These are phyloP conservation scores for Aphidius ervi DNA, from an alignment of 1,140 invertebrate species.

Conservation along the genomic window DNA sequence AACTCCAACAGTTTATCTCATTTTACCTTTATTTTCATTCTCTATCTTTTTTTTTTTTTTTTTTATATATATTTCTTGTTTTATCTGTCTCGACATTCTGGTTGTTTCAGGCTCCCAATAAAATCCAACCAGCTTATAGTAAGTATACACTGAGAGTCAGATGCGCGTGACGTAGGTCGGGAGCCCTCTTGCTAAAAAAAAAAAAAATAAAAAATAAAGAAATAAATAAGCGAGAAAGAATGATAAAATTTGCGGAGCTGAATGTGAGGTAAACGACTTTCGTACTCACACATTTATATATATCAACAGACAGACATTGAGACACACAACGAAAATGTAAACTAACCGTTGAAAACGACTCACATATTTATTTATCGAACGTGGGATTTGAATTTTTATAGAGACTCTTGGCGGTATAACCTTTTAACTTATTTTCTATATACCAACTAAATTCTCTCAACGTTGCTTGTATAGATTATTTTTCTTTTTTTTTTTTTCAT, in stretches of 20 bases:
- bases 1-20: conserved; percentile 13
- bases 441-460: too few relatives aligned
- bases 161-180: conserved; percentile 23
- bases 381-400: conserved; percentile 11
- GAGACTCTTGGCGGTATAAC: neutral
- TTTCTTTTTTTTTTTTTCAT: too few relatives aligned
- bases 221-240: too few relatives aligned
- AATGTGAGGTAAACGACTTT: too few relatives aligned
- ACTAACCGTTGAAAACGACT: neutral
- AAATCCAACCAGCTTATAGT: conserved; percentile 11
- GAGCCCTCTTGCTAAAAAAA: neutral
- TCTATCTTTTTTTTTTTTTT: conserved; percentile 10
- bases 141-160: neutral
- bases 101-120: conserved; percentile 19
- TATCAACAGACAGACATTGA: too few relatives aligned
- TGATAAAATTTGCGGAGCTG: too few relatives aligned
- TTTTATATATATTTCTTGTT: conserved; percentile 1
- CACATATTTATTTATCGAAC: conserved; percentile 1
- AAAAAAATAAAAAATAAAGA: too few relatives aligned
- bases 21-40: conserved; percentile 11
- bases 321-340: too few relatives aligned
- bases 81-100: conserved; percentile 8
- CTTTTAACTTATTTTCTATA: too few relatives aligned
- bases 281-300: too few relatives aligned
- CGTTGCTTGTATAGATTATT: too few relatives aligned